Conservation (phyloP, 1,140 invertebrate genomes). For the Euglossa dilemma region DNA sequence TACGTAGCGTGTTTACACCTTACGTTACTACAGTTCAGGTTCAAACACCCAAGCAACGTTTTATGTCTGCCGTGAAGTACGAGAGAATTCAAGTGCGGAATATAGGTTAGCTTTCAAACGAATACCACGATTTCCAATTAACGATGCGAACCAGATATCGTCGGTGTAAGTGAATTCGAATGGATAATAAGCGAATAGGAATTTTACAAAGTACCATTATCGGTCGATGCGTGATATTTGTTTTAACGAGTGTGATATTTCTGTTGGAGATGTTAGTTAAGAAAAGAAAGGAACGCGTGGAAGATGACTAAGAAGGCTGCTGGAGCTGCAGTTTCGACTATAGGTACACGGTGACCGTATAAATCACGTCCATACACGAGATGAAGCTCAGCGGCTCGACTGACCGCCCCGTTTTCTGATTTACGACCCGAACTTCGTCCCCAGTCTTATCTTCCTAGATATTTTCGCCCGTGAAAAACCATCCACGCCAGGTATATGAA, state of each 20-base stretch:
- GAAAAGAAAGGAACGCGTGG: background rate
- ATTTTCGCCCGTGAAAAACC: conserved; percentile 62
- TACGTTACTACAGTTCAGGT: too few relatives aligned
- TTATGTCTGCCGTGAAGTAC: too few relatives aligned
- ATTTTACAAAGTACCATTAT: too few relatives aligned
- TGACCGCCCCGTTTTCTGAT: conserved; percentile 70
- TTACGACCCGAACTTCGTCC: conserved; percentile 66
- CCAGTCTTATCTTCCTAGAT: conserved; percentile 63
- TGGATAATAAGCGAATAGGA: too few relatives aligned
- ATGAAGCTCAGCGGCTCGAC: conserved; percentile 62
- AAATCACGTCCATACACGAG: conserved; percentile 62
- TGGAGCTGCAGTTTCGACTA: conserved; percentile 26
- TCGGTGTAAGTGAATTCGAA: too few relatives aligned
- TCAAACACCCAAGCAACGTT: too few relatives aligned
- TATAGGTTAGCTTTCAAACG: too few relatives aligned
- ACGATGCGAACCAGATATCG: too few relatives aligned
- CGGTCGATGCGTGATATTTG: too few relatives aligned
- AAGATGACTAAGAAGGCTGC: conserved; percentile 37
- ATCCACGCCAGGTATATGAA: conserved; percentile 51
- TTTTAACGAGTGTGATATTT: background rate
- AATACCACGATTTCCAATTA: too few relatives aligned
- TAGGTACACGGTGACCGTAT: conserved; percentile 57
- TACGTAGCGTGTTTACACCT: too few relatives aligned
- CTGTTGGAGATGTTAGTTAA: background rate
- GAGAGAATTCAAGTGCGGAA: too few relatives aligned